A percentile compares a stretch with the other conserved stretches of the same genome.
Evolutionary conservation across 2,888 invertebrate species (phyloP).

Genomic region (Pterostichus madidus): DNA sequence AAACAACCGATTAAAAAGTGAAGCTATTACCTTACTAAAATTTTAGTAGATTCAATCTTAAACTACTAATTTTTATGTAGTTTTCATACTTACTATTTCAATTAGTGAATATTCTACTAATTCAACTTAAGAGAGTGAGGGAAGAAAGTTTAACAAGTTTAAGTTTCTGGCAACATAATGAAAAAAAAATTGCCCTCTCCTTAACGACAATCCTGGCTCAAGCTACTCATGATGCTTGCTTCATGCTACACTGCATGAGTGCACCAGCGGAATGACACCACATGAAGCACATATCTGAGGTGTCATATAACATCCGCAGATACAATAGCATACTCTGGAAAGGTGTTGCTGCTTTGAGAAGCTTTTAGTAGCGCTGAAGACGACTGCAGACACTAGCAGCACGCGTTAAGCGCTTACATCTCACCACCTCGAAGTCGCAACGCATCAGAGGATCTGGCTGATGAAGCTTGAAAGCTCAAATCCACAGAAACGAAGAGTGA

Average conservation of each 20-base stretch:
- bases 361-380: constrained; percentile 6
- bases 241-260: not conserved
- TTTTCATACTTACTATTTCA: too few species aligned
- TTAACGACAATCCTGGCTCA: too few species aligned
- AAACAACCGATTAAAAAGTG: too few species aligned
- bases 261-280: not conserved
- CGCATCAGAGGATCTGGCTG: constrained; percentile 32
- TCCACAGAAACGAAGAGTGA: not conserved
- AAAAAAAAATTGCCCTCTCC: too few species aligned
- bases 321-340: not conserved
- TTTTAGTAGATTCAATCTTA: too few species aligned
- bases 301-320: not conserved
- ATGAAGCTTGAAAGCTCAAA: not conserved
- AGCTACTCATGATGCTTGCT: not conserved
- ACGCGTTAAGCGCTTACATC: not conserved
- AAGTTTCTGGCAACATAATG: too few species aligned
- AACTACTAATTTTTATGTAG: too few species aligned
- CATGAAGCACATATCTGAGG: not conserved
- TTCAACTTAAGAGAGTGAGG: too few species aligned
- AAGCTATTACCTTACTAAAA: too few species aligned
- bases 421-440: constrained; percentile 7
- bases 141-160: too few species aligned
- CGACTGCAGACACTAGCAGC: not conserved
- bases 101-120: too few species aligned
- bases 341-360: not conserved